Percentiles rank a stretch among this genome's conserved stretches.
Evolutionary conservation across 1,140 invertebrate genomes (phyloP).

Genomic region (Drosophila eugracilis): DNA sequence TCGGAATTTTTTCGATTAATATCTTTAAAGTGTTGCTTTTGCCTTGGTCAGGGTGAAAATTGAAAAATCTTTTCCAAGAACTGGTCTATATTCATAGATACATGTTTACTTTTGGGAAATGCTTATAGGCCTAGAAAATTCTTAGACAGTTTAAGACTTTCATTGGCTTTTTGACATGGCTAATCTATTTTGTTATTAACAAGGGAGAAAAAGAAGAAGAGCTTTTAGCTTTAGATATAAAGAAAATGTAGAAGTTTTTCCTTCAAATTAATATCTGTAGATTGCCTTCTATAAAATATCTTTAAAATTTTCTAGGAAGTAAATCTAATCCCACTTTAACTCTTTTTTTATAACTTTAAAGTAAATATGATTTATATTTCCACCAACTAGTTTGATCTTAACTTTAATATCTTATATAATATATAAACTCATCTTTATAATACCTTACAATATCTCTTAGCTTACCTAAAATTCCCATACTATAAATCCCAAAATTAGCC

Average conservation of each 20-base stretch:
- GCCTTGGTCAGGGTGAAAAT: slow-evolving; percentile 6
- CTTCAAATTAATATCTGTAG: no score
- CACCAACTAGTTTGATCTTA: no score
- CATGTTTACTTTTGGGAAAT: slow-evolving; percentile 5
- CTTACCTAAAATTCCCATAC: no score
- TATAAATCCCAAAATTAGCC: not conserved
- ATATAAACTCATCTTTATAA: no score
- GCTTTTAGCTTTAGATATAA: not conserved
- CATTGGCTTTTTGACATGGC: slow-evolving; percentile 7
- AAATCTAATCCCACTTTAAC: no score
- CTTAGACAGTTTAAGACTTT: not conserved
- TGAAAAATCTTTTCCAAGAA: slow-evolving; percentile 25
- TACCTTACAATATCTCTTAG: no score
- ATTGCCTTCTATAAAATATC: no score
- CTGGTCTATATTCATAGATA: not conserved
- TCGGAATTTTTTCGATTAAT: slow-evolving; percentile 23
- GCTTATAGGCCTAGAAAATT: slow-evolving; percentile 1
- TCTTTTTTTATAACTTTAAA: no score
- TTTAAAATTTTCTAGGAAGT: no score
- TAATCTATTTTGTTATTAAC: slow-evolving; percentile 24
- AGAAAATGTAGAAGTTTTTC: not conserved
- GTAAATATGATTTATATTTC: no score
- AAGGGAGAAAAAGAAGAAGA: not conserved
- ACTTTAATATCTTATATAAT: no score
- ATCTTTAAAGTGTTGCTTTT: slow-evolving; percentile 4